Evolutionary conservation across 2,888 invertebrate genomes (phyloP), one percentile per base, ranked within the genome.

Genomic region (Heliconius cydno): DNA sequence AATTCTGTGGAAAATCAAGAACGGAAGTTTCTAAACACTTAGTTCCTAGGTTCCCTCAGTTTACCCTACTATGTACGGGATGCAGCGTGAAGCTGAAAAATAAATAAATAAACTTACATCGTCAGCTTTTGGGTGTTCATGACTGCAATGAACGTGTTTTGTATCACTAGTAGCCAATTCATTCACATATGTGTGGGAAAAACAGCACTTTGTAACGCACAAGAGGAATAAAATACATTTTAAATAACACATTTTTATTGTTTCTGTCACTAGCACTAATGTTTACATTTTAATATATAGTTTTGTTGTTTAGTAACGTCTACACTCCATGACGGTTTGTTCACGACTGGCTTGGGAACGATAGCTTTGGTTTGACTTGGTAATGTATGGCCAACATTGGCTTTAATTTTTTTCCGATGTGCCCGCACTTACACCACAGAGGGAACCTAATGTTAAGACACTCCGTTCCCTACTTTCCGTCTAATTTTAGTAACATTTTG

Each of bases 101-200:
- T 10, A 60, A 60, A n/a, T n/a, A n/a, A 52, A 52, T 52, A 52
- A 38, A 93, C 95, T 95, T 88, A 97, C 97, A 96, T 97, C 96
- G 87, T 97, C 95, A 79, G 95, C 95, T 87, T 95, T 96, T 4
- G 97, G 97, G 90, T 97, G 96, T 82, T 96, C 94, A 85, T 97
- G 97, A 75, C 93, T 96, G 90, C 97, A 97, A 84, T 96, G 95
- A 7, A 89, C 88, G 87, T 92, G 90, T 38, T 84, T 82, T 81
- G 91, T 89, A 79, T 89, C 91, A 81, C 84, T 88, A 0, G 85
- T 85, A 25, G 82, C 81, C 82, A 87, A 85, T 83, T 88, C 86
- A 76, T 86, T 86, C 38, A 90, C 88, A 79, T 86, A 85, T 83
- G 88, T 87, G 84, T 89, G 84, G 63, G 88, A 85, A 77, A 86